phyloP scores from a whole-genome alignment of 2,888 invertebrate genomes.

The Euphydryas editha region DNA sequence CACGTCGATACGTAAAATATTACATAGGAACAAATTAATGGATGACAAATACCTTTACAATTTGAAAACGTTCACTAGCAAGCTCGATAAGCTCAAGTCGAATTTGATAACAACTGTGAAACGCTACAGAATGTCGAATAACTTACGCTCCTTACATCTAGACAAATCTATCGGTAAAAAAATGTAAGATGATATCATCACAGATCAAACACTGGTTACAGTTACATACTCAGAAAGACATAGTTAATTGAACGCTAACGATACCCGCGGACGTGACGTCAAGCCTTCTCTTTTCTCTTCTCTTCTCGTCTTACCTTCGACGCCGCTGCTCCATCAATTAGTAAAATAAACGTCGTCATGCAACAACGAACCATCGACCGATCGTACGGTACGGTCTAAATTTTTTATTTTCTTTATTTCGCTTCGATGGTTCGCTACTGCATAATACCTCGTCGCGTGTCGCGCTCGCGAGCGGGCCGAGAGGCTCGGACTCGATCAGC shows the following conservation, averaged over 20 bases:
- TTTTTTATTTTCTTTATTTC: neutral
- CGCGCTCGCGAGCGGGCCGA: no score
- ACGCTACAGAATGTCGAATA: neutral
- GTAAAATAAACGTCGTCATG: no score
- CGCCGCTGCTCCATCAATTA: no score
- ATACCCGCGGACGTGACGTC: no score
- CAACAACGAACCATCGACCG: no score
- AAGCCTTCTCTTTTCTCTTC: no score
- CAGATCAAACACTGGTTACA: constrained; percentile 6
- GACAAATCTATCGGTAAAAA: neutral
- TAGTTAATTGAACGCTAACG: neutral
- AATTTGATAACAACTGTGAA: neutral
- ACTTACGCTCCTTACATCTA: neutral
- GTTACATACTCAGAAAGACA: neutral
- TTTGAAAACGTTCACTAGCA: neutral
- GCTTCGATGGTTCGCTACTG: neutral
- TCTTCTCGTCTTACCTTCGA: no score
- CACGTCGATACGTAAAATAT: neutral
- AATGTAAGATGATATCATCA: constrained; percentile 15
- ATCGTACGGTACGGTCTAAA: no score
- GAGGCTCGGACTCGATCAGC: neutral
- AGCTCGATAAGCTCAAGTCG: neutral
- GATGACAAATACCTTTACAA: neutral
- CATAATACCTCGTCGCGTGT: neutral
- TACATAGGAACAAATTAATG: constrained; percentile 1